Conservation (phyloP, 2,888 invertebrate genomes). For the Drosophila longiperda region DNA sequence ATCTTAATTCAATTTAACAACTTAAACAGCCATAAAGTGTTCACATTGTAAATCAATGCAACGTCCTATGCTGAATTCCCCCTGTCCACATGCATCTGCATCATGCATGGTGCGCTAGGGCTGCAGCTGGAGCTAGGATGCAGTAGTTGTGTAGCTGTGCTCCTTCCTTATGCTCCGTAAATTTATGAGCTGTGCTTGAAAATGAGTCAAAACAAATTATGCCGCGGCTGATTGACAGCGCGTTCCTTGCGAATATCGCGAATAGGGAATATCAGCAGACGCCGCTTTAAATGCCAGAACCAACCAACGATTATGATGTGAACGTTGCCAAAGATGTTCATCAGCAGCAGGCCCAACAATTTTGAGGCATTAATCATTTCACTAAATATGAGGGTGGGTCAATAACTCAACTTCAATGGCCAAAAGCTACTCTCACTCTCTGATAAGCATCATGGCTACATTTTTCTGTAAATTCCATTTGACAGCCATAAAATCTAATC, state of each 20-base stretch:
- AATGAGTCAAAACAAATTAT: slow-evolving; percentile 82
- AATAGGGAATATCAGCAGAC: slow-evolving; percentile 22
- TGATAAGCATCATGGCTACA: slow-evolving; percentile 38
- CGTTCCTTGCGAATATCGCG: slow-evolving; percentile 15
- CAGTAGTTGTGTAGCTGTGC: slow-evolving; percentile 13
- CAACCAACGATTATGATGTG: slow-evolving; percentile 76
- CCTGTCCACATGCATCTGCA: slow-evolving; percentile 42
- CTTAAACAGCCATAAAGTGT: slow-evolving; percentile 83
- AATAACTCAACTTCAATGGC: slow-evolving; percentile 28
- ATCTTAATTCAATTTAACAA: slow-evolving; percentile 83
- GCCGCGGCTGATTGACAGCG: slow-evolving; percentile 69
- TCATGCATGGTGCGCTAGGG: slow-evolving; percentile 23
- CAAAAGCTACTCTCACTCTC: slow-evolving; percentile 36
- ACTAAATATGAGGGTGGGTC: slow-evolving; percentile 63
- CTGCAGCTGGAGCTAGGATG: slow-evolving; percentile 12
- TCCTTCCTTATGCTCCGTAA: slow-evolving; percentile 36
- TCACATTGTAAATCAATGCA: slow-evolving; percentile 82
- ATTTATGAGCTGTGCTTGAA: slow-evolving; percentile 80
- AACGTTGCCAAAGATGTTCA: slow-evolving; percentile 67
- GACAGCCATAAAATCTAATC: slow-evolving; percentile 30
- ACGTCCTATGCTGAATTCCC: slow-evolving; percentile 57
- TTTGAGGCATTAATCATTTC: slow-evolving; percentile 69
- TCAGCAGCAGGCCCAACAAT: slow-evolving; percentile 65
- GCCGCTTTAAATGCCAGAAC: slow-evolving; percentile 17
- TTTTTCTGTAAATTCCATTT: slow-evolving; percentile 43